phyloP scores from a whole-genome alignment of 2,113 vertebrate species.

The Alligator mississippiensis region DNA sequence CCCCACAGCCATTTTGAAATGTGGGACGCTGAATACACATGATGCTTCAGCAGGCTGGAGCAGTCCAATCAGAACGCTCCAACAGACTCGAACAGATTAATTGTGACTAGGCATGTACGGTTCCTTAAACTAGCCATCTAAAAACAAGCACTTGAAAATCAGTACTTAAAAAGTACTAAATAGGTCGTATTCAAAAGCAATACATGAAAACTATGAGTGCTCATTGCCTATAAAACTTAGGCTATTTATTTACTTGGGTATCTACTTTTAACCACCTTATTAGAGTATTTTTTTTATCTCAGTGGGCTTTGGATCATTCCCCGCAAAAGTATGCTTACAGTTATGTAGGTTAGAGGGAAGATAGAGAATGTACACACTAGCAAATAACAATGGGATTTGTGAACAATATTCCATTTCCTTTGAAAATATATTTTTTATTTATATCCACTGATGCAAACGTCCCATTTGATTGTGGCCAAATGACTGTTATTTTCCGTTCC shows the following conservation, averaged over 20 bases:
- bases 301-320: neutral
- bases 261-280: neutral
- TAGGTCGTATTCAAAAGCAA: neutral
- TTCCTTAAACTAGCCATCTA: neutral
- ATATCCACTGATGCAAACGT: slow-evolving; percentile 8
- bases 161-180: neutral
- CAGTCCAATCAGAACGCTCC: too few relatives aligned
- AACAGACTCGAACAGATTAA: too few relatives aligned
- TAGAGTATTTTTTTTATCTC: neutral
- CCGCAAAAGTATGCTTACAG: neutral
- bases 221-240: fast-evolving
- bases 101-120: too few relatives aligned
- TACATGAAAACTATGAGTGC: neutral
- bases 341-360: neutral
- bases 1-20: too few relatives aligned
- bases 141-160: neutral
- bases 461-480: neutral
- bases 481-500: slow-evolving; percentile 19
- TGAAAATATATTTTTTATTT: slow-evolving; percentile 25
- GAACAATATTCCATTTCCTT: neutral
- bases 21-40: too few relatives aligned
- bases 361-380: neutral
- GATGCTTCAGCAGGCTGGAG: too few relatives aligned
- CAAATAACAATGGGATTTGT: neutral
- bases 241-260: neutral